Conservation (phyloP, 2,113 vertebrate genomes). For the Leptobrachium leishanense region DNA sequence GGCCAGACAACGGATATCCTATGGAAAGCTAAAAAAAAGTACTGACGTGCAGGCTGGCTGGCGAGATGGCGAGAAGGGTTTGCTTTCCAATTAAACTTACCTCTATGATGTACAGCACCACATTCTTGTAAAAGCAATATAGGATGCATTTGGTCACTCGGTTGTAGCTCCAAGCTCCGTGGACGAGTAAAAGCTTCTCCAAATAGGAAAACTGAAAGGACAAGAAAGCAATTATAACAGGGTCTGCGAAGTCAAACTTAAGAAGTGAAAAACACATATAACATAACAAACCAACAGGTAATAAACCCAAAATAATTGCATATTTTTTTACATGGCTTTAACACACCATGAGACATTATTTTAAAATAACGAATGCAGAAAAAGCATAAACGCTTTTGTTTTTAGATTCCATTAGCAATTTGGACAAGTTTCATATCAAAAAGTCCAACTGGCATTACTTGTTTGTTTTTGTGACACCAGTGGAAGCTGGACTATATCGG, state of each 20-base stretch:
- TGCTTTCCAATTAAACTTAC: conserved; percentile 65
- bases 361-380: too few species aligned
- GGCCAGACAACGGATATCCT: conserved; percentile 24
- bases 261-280: neutral
- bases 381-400: too few species aligned
- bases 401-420: too few species aligned
- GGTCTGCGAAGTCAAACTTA: neutral
- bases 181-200: conserved; percentile 93
- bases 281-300: too few species aligned
- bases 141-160: conserved; percentile 97
- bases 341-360: too few species aligned
- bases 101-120: conserved; percentile 98
- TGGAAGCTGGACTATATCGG: too few species aligned
- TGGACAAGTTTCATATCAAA: too few species aligned
- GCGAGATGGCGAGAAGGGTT: conserved; percentile 1
- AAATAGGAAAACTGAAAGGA: conserved; percentile 87
- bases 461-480: too few species aligned
- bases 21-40: neutral
- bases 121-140: conserved; percentile 99
- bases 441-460: too few species aligned
- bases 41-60: neutral
- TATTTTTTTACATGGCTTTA: too few species aligned
- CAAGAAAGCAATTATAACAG: conserved; percentile 1
- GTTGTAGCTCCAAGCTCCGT: conserved; percentile 98
- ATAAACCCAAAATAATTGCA: too few species aligned